Percentiles rank a stretch among this genome's conserved stretches.
Evolutionary conservation across 2,797 vertebrate genomes (phyloP).

Genomic region (Neosilurus mollespiculum): DNA sequence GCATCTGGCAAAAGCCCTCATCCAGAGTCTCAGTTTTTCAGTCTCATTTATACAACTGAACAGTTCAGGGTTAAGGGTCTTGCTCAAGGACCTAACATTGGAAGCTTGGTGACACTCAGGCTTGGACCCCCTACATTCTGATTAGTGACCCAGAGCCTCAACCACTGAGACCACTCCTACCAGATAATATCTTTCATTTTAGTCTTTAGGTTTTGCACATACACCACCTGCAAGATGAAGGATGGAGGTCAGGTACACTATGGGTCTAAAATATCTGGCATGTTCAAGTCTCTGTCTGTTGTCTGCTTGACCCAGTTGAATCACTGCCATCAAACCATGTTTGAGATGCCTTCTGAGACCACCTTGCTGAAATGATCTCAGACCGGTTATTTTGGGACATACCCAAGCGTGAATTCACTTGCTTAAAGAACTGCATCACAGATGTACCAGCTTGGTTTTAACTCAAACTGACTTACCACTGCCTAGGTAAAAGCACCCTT

Average conservation of each 20-base stretch:
- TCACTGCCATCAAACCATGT: neutral
- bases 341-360: neutral
- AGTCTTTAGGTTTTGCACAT: neutral
- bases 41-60: no score
- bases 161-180: neutral
- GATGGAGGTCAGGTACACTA: neutral
- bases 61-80: no score
- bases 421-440: neutral
- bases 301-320: neutral
- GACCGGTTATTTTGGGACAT: neutral
- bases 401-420: neutral
- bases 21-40: no score
- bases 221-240: neutral
- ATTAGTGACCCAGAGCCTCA: no score
- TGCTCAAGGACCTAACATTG: no score
- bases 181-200: neutral
- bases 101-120: no score
- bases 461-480: neutral
- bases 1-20: no score
- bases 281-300: neutral
- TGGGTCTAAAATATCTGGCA: neutral
- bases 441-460: neutral
- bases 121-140: no score
- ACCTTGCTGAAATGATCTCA: neutral
- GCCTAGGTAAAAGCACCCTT: neutral